A percentile compares a stretch with the other conserved stretches of the same genome.
Conservation (phyloP, 2,797 vertebrate species). For the Salmo trutta region DNA sequence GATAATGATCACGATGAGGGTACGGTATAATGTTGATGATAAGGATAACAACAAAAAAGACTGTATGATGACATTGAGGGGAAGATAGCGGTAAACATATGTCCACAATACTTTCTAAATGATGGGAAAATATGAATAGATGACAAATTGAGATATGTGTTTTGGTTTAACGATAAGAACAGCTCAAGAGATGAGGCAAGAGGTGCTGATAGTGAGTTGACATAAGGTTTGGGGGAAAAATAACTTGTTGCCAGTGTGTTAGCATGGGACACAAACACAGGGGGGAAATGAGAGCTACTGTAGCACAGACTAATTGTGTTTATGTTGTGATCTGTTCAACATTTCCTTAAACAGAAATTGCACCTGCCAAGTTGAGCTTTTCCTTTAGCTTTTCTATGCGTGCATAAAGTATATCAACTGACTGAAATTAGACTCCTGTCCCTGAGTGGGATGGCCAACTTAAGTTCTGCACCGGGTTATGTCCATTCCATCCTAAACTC, state of each 20-base stretch:
- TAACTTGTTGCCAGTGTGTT: neutral
- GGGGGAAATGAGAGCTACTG: neutral
- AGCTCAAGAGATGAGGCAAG: neutral
- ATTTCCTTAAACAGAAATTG: neutral
- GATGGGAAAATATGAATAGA: neutral
- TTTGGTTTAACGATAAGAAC: too few relatives aligned
- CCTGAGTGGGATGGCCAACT: too few relatives aligned
- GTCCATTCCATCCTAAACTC: neutral
- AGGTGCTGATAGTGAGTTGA: neutral
- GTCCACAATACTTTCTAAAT: neutral
- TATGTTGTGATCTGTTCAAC: neutral
- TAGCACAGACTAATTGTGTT: neutral
- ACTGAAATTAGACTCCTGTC: too few relatives aligned
- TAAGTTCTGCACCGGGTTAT: neutral
- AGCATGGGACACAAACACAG: neutral
- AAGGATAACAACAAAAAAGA: too few relatives aligned
- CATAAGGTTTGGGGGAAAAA: neutral
- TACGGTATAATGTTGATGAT: too few relatives aligned
- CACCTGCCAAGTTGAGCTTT: neutral
- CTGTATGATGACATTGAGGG: too few relatives aligned
- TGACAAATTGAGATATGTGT: neutral
- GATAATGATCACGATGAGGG: too few relatives aligned
- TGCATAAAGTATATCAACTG: neutral
- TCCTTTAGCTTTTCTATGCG: neutral
- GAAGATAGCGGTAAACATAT: too few relatives aligned